Evolutionary conservation across 2,113 vertebrate genomes (phyloP).

Genomic region (Tricholaema leucomelas): DNA sequence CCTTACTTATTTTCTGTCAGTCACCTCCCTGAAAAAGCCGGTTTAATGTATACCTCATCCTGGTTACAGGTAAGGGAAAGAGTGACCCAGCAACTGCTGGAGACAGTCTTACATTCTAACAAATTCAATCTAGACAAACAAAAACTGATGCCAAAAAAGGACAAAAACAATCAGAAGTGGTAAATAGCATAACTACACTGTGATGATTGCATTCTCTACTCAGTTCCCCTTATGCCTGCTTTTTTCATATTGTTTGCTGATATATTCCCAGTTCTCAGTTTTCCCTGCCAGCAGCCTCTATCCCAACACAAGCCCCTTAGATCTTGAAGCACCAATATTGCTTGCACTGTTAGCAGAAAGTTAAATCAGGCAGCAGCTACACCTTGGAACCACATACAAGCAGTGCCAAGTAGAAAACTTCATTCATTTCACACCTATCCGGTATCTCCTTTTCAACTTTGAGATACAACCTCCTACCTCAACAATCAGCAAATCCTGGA

Average conservation of each 20-base stretch:
- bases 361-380: background rate
- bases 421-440: background rate
- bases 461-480: background rate
- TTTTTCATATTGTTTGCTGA: background rate
- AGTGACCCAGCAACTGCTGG: background rate
- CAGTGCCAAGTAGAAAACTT: background rate
- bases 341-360: background rate
- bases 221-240: background rate
- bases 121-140: background rate
- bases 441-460: background rate
- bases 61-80: background rate
- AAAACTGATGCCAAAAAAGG: background rate
- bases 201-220: background rate
- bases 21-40: background rate
- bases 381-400: background rate
- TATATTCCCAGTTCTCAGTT: background rate
- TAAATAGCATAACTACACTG: background rate
- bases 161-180: background rate
- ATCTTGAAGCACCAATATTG: background rate
- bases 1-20: background rate
- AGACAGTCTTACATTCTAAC: background rate
- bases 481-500: background rate
- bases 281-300: background rate
- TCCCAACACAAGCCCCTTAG: background rate
- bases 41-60: background rate